phyloP scores from a whole-genome alignment of 2,888 invertebrate species.

The Agonum fuliginosum region DNA sequence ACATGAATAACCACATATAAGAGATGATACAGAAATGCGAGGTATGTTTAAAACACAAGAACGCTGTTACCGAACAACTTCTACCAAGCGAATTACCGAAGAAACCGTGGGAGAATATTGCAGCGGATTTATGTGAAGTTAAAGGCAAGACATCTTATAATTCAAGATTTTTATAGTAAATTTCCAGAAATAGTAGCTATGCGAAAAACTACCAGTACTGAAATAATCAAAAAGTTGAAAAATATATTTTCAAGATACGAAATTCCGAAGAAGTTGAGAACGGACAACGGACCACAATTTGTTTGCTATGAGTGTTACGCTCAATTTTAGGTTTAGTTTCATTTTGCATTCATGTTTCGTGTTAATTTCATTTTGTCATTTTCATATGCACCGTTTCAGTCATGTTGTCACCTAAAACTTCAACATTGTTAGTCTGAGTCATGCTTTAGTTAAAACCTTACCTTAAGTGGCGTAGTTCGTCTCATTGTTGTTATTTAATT shows the following conservation, averaged over 20 bases:
- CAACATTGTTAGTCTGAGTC: too few relatives aligned
- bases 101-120: conserved; percentile 63
- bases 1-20: conserved; percentile 62
- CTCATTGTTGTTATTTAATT: too few relatives aligned
- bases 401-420: too few relatives aligned
- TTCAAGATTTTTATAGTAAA: conserved; percentile 64
- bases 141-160: conserved; percentile 62
- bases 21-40: conserved; percentile 63
- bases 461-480: too few relatives aligned
- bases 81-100: conserved; percentile 61
- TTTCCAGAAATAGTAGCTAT: conserved; percentile 63
- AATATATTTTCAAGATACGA: conserved; percentile 63
- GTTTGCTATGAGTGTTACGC: conserved; percentile 39
- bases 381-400: too few relatives aligned
- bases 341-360: too few relatives aligned
- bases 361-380: too few relatives aligned
- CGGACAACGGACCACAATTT: conserved; percentile 64
- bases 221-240: conserved; percentile 62
- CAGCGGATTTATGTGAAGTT: conserved; percentile 64
- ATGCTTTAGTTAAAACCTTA: too few relatives aligned
- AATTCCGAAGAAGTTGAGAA: conserved; percentile 61
- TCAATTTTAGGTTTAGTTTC: too few relatives aligned
- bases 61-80: conserved; percentile 62
- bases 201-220: conserved; percentile 60
- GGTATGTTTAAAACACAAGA: conserved; percentile 62